These are phyloP conservation scores for Ptilorrhoa leucosticta DNA, from an alignment of 2,113 vertebrate species.

Conservation along the genomic window DNA sequence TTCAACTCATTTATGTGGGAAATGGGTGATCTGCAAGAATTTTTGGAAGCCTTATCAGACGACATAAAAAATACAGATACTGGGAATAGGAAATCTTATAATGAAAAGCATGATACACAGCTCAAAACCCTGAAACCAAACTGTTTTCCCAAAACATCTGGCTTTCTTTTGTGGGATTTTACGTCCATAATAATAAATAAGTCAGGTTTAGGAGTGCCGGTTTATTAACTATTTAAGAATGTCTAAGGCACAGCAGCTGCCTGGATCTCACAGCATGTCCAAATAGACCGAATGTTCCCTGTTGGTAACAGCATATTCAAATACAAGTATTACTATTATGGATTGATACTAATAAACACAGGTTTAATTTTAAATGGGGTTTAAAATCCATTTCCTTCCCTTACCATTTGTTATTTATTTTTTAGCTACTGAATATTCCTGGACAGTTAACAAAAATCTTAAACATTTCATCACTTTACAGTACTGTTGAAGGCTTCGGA, in stretches of 20 bases:
- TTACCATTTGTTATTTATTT: conserved; percentile 61
- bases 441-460: conserved; percentile 57
- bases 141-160: conserved; percentile 18
- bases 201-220: neutral
- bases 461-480: conserved; percentile 53
- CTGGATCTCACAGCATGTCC: neutral
- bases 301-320: conserved; percentile 26
- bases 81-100: neutral
- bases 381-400: conserved; percentile 64
- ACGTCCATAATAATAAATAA: conserved; percentile 23
- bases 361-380: conserved; percentile 63
- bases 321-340: conserved; percentile 25
- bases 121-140: neutral
- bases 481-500: neutral
- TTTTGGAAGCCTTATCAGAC: neutral
- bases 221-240: conserved; percentile 38
- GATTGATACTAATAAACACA: conserved; percentile 56
- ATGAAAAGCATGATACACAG: neutral
- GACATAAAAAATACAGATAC: neutral
- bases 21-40: neutral
- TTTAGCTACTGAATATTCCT: conserved; percentile 63
- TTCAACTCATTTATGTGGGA: neutral
- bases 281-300: neutral
- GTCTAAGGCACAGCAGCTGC: neutral
- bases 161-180: conserved; percentile 13